Percentiles rank a stretch among this genome's conserved stretches.
Evolutionary conservation across 2,888 invertebrate species (phyloP).

Genomic region (Nipponacmea schrenckii): DNA sequence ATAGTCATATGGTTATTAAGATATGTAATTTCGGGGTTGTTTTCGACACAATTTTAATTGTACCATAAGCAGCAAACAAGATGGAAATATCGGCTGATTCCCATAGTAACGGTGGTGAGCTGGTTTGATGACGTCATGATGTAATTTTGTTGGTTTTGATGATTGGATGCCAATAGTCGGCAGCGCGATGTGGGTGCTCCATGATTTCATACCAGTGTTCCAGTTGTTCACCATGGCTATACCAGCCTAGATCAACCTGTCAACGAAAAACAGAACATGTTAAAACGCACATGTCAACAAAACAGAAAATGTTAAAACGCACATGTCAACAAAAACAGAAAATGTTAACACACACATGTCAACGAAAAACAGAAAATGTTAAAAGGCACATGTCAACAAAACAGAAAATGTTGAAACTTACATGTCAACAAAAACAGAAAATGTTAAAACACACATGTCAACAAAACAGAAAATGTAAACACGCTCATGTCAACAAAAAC

Average conservation of each 20-base stretch:
- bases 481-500: no score
- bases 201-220: constrained; percentile 63
- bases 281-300: no score
- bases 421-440: no score
- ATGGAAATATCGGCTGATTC: neutral
- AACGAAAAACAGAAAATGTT: no score
- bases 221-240: constrained; percentile 59
- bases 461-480: no score
- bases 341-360: no score
- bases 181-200: constrained; percentile 61
- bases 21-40: neutral
- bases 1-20: neutral
- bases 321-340: no score
- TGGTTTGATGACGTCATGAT: constrained; percentile 38
- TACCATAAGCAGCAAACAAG: neutral
- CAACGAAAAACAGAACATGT: constrained; percentile 16
- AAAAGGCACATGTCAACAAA: no score
- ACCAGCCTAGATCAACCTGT: constrained; percentile 61
- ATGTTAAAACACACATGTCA: no score
- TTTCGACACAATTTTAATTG: neutral
- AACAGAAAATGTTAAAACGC: no score
- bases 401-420: no score
- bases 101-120: neutral
- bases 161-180: constrained; percentile 61
- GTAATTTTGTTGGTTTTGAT: constrained; percentile 60